Evolutionary conservation across 2,888 invertebrate genomes (phyloP), one percentile per base, ranked within the genome.

Genomic region (Julus scandinavius): DNA sequence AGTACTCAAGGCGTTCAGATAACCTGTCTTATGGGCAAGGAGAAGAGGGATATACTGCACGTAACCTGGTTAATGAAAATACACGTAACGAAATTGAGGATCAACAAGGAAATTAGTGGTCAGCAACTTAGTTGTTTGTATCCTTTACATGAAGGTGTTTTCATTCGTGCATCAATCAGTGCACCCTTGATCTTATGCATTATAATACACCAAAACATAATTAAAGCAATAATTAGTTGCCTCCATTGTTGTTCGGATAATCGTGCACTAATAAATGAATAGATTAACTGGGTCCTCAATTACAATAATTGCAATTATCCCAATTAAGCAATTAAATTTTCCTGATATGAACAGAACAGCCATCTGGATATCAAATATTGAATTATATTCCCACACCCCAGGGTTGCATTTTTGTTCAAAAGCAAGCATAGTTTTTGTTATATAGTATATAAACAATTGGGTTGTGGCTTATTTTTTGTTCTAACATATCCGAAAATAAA

Each of bases 171-270:
- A 54, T 54, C 13, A 54, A 54, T 54, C 15, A 17, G 17, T 29
- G 72, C 38, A 72, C 72, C 72, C 72, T 72, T 72, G 72, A 72
- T 72, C 72, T 72, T 29, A n/a, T 29, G n/a, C 20, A 72, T 72
- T 54, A 54, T 13, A 54, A 54, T 54, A 54, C 45, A 45, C 45
- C 45, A 45, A 45, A 45, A 45, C 6, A 72, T 72, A 72, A 72
- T 72, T 72, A 72, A 29, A 11, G 72, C 29, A 72, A 72, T 29
- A 72, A 72, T 72, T 72, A 72, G 29, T 29, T 72, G 72, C 72
- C 72, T 72, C 29, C 72, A 72, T 72, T 72, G 72, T 72, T 72
- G 72, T 72, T 72, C 72, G 29, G 72, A 72, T 72, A 72, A 72
- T 72, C 72, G 72, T 72, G 72, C n/a, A 29, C 29, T 72, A 9